Conservation (phyloP, 2,113 vertebrate species). For the Craseonycteris thonglongyai region DNA sequence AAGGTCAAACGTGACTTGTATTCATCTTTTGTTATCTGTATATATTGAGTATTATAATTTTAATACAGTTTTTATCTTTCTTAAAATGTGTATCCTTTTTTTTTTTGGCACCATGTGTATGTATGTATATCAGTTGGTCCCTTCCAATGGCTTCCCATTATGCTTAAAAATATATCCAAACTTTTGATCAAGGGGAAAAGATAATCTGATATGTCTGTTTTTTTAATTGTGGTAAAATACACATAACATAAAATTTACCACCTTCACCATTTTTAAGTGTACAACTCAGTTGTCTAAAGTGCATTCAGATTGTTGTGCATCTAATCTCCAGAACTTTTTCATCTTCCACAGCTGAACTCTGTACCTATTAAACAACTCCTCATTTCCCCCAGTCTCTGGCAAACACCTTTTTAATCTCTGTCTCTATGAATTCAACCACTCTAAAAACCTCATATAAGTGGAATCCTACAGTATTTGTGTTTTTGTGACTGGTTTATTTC, state of each 20-base stretch:
- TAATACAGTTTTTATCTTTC: too few species aligned
- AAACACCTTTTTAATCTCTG: not conserved
- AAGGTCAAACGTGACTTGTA: too few species aligned
- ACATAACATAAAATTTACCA: not conserved
- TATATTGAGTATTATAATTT: too few species aligned
- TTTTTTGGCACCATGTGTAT: too few species aligned
- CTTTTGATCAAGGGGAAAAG: not conserved
- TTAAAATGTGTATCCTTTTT: too few species aligned
- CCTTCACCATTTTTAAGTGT: not conserved
- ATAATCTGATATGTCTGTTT: not conserved
- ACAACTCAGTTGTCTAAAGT: too few species aligned
- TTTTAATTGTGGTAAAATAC: not conserved
- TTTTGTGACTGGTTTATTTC: not conserved
- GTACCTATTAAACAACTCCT: not conserved
- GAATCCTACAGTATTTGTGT: not conserved
- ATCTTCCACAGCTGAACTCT: not conserved
- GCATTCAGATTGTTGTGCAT: not conserved
- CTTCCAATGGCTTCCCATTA: not conserved
- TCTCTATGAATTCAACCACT: not conserved
- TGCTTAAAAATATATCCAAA: not conserved
- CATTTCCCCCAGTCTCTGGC: not conserved
- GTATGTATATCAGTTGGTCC: not conserved
- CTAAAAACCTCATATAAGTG: fast-evolving
- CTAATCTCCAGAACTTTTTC: not conserved
- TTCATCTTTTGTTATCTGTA: too few species aligned